Evolutionary conservation across 2,797 vertebrate genomes (phyloP).

Genomic region (Hipposideros larvatus): DNA sequence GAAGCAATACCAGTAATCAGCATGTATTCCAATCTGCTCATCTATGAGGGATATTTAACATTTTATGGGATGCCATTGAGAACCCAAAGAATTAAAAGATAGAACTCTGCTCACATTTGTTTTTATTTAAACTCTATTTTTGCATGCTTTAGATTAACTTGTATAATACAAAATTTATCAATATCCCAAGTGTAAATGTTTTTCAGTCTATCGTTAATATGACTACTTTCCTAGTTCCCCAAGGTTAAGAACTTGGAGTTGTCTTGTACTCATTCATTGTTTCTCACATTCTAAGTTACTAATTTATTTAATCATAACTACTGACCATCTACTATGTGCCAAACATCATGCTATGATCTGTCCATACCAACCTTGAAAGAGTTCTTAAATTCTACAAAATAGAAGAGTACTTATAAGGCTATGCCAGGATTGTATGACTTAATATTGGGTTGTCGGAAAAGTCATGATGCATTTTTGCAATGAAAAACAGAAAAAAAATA

Average conservation of each 20-base stretch:
- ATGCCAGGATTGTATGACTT: background rate
- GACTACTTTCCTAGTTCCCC: background rate
- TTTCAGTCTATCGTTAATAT: background rate
- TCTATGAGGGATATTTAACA: background rate
- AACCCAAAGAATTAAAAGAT: constrained; percentile 2
- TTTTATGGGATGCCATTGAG: background rate
- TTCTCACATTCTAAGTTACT: background rate
- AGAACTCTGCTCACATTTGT: background rate
- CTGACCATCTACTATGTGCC: background rate
- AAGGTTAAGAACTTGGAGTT: background rate
- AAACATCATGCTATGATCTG: background rate
- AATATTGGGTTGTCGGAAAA: background rate
- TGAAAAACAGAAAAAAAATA: no score
- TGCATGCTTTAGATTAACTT: background rate
- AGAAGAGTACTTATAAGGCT: background rate
- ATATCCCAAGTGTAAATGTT: background rate
- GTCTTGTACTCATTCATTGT: background rate
- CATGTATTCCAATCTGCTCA: background rate
- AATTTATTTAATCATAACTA: background rate
- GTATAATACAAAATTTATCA: constrained; percentile 21
- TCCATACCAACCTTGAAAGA: background rate
- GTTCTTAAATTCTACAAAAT: background rate
- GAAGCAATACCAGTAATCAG: background rate
- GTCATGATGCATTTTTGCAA: no score
- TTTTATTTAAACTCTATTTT: constrained; percentile 37